Base-by-base conservation (phyloP, 2,113 vertebrate species). In the Chaetura pelagica region DNA sequence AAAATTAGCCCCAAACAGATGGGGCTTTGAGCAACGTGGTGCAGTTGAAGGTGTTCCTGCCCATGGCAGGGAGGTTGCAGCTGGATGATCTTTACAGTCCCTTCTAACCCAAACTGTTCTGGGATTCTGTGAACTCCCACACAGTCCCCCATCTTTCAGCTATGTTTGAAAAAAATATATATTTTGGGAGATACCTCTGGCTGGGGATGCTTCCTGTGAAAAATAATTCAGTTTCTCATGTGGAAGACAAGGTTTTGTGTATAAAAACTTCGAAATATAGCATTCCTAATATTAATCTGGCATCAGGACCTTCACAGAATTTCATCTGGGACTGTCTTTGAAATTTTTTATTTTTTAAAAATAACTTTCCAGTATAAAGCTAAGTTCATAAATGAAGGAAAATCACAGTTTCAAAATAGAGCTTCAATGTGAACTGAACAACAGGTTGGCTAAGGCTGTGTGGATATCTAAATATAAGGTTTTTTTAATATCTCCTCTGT, bases 71-170 rank as follows among this genome's bases (percentile, higher is more conserved):
- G 49, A 22, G 9, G 49, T 23, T 49, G 49, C 20, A 49, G 21
- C 49, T 49, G 12, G 49, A 23, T 23, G 49, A 23, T 49, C 22
- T 49, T 23, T 49, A 49, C 11, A 20, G 49, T 49, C 10, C 21
- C 49, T 49, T 49, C 49, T 11, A 49, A 23, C 49, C 22, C 49
- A 23, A 49, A 23, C 49, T 22, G 24, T 49, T 49, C 49, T 49
- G 12, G 11, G 49, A 23, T 22, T 23, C 22, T 49, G 23, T 8
- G 4, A 82, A 68, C 38, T 64, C 19, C 42, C 26, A 15, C 4
- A 4, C 7, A 58, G 18, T 17, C 4, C 4, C 19, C 2, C 6
- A 3, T n/a, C 10, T 78, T 78, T 64, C 7, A 16, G 0, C 38
- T 30, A 34, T n/a, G 9, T 68, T 78, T 61, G 44, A 67, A 89